These are phyloP conservation scores for Scaeva pyrastri DNA, from an alignment of 2,888 invertebrate species.

Conservation along the genomic window DNA sequence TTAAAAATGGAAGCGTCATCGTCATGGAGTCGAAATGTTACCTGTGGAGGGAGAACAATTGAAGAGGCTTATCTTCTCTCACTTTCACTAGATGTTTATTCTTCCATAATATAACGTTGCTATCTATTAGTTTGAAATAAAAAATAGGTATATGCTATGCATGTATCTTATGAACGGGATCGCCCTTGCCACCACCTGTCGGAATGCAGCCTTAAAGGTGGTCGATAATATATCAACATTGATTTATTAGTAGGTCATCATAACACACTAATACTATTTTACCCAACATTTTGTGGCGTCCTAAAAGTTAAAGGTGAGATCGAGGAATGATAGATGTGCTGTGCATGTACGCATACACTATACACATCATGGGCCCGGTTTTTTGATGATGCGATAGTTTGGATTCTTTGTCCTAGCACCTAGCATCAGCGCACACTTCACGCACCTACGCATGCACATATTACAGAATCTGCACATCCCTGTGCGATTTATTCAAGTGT, in stretches of 20 bases:
- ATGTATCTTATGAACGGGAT: slow-evolving; percentile 48
- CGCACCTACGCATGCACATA: slow-evolving; percentile 62
- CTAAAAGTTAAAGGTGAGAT: neutral
- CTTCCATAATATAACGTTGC: neutral
- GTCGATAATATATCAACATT: slow-evolving; percentile 75
- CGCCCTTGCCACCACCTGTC: slow-evolving; percentile 65
- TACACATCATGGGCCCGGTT: slow-evolving; percentile 1
- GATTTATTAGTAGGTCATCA: slow-evolving; percentile 74
- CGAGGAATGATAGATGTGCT: slow-evolving; percentile 15
- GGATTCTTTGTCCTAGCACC: slow-evolving; percentile 20
- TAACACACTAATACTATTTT: slow-evolving; percentile 46
- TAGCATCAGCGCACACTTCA: neutral
- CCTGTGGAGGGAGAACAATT: slow-evolving; percentile 56
- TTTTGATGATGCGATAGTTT: slow-evolving; percentile 20
- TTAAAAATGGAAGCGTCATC: slow-evolving; percentile 77
- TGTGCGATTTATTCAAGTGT: slow-evolving; percentile 73
- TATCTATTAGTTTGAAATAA: slow-evolving; percentile 4
- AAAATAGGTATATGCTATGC: neutral
- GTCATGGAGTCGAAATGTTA: slow-evolving; percentile 62
- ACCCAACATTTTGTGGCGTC: slow-evolving; percentile 48
- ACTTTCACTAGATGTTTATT: slow-evolving; percentile 69
- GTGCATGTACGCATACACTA: no score
- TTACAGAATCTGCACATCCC: slow-evolving; percentile 67
- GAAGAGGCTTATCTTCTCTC: slow-evolving; percentile 67
- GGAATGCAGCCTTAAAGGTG: slow-evolving; percentile 71